Percentiles rank a stretch among this genome's conserved stretches.
Evolutionary conservation across 2,797 vertebrate species (phyloP).

Genomic region (Epinephelus malabaricus): DNA sequence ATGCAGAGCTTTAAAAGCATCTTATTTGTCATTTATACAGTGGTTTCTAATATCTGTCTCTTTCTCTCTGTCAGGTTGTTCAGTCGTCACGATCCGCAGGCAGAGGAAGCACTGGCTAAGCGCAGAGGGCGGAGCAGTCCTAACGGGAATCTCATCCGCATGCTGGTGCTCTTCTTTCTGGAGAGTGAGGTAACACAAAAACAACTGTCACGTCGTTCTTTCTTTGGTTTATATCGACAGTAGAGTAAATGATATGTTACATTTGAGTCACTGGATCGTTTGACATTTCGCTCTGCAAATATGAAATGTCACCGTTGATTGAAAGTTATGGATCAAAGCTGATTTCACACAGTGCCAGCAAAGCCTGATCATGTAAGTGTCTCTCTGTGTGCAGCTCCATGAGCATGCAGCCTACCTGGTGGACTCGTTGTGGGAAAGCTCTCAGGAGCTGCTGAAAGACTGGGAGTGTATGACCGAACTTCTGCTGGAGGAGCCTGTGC

Average conservation of each 20-base stretch:
- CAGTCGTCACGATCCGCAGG: slow-evolving; percentile 97
- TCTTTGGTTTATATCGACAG: too few species aligned
- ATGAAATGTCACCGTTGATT: not conserved
- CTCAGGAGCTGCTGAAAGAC: slow-evolving; percentile 98
- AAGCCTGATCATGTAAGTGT: not conserved
- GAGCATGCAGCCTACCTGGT: slow-evolving; percentile 99
- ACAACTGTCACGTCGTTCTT: too few species aligned
- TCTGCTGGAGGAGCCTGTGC: slow-evolving; percentile 96
- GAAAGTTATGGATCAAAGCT: not conserved
- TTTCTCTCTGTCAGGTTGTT: slow-evolving; percentile 86
- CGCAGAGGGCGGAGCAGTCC: slow-evolving; percentile 96
- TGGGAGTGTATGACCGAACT: slow-evolving; percentile 99
- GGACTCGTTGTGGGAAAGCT: slow-evolving; percentile 99
- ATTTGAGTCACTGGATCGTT: too few species aligned
- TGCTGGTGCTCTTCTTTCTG: slow-evolving; percentile 99
- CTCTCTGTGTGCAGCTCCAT: slow-evolving; percentile 88
- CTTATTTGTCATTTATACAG: not conserved
- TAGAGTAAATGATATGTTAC: too few species aligned
- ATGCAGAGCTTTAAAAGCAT: not conserved
- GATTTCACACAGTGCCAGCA: not conserved
- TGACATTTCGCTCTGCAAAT: too few species aligned
- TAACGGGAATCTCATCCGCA: slow-evolving; percentile 97
- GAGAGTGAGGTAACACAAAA: slow-evolving; percentile 93
- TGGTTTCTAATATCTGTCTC: not conserved
- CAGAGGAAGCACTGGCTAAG: slow-evolving; percentile 97